phyloP scores from a whole-genome alignment of 2,113 vertebrate genomes.

The Phaetusa simplex region DNA sequence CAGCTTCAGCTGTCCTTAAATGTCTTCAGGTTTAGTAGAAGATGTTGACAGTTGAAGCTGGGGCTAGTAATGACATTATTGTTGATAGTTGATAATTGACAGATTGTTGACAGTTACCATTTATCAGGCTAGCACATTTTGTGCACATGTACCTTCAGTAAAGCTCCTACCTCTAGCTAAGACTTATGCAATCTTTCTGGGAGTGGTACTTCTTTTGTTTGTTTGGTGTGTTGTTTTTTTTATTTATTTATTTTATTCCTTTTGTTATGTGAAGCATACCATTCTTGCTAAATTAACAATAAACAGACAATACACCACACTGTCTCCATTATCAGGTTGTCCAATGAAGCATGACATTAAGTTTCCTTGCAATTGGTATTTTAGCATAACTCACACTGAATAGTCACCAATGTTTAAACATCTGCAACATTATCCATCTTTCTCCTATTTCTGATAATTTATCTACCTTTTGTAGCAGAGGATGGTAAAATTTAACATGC shows the following conservation, averaged over 20 bases:
- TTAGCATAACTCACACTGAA: not conserved
- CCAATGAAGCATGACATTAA: not conserved
- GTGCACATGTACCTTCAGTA: not conserved
- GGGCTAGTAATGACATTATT: not conserved
- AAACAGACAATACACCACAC: not conserved
- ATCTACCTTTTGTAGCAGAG: not conserved
- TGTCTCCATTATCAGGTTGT: not conserved
- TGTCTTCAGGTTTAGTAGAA: not conserved
- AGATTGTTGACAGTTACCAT: not conserved
- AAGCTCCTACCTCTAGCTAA: not conserved
- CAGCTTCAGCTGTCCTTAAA: not conserved
- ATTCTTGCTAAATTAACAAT: not conserved
- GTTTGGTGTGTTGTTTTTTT: fast-evolving
- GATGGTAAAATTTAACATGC: not conserved
- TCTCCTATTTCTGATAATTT: not conserved
- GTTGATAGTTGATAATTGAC: not conserved
- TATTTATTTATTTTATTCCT: not conserved
- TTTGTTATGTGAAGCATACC: not conserved
- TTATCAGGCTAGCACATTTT: not conserved
- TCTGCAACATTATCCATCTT: not conserved
- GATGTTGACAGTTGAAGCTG: not conserved
- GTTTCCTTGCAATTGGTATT: not conserved
- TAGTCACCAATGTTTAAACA: not conserved
- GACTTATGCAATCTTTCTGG: not conserved
- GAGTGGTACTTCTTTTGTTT: not conserved